phyloP scores from a whole-genome alignment of 2,797 vertebrate species.

The Oreortyx pictus region DNA sequence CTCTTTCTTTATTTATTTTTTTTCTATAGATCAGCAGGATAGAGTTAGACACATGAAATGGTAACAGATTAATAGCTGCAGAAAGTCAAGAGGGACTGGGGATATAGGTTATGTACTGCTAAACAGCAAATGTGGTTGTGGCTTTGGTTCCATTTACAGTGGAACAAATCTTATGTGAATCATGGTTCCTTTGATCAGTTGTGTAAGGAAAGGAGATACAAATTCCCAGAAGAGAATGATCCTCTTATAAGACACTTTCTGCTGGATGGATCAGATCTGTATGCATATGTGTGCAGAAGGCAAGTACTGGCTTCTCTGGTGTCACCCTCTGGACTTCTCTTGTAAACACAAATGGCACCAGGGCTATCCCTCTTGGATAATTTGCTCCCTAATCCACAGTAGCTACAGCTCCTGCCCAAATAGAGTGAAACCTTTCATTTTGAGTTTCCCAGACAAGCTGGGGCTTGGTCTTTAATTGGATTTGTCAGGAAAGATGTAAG shows the following conservation, averaged over 20 bases:
- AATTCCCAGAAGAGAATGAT: not conserved
- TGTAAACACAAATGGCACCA: not conserved
- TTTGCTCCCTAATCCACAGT: not conserved
- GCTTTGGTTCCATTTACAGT: not conserved
- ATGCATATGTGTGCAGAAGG: not conserved
- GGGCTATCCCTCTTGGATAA: not conserved
- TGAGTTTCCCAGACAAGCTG: not conserved
- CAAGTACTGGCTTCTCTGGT: not conserved
- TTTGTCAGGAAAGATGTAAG: not conserved
- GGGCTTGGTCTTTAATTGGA: not conserved
- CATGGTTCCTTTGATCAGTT: not conserved
- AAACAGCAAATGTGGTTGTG: not conserved
- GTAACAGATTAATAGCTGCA: conserved; percentile 23
- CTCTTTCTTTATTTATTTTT: not conserved
- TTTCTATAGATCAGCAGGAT: conserved; percentile 25
- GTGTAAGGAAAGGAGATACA: not conserved
- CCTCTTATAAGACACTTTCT: not conserved
- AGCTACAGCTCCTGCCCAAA: not conserved
- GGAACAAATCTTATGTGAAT: conserved; percentile 1
- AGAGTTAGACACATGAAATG: not conserved
- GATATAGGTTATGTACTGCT: not conserved
- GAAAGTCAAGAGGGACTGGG: not conserved
- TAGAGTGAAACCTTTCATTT: not conserved
- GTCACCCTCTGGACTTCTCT: not conserved
- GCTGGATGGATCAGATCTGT: not conserved